Conservation (phyloP, 2,888 invertebrate genomes). For the Aspidiotus destructor region DNA sequence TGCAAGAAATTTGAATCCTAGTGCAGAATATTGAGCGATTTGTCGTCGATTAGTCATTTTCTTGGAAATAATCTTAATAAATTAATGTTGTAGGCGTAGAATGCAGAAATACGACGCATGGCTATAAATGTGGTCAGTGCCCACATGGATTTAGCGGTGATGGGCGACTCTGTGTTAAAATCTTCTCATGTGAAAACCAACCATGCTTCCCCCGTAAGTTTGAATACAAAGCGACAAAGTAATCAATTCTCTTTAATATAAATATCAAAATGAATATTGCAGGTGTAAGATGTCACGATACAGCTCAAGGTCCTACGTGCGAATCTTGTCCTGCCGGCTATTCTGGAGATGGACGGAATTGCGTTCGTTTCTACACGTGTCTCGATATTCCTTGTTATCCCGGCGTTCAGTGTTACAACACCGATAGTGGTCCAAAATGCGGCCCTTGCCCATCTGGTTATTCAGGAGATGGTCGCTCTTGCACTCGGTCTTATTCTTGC, state of each 20-base stretch:
- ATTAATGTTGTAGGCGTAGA: constrained; percentile 49
- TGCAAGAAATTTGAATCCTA: too few relatives aligned
- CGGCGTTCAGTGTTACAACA: constrained; percentile 54
- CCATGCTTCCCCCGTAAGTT: constrained; percentile 42
- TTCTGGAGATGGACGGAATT: constrained; percentile 39
- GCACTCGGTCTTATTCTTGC: constrained; percentile 3
- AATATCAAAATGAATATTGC: constrained; percentile 33
- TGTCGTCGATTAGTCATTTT: too few relatives aligned
- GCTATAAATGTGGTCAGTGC: constrained; percentile 61
- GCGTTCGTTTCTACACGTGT: constrained; percentile 14
- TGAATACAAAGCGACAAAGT: too few relatives aligned
- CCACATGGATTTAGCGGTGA: constrained; percentile 65
- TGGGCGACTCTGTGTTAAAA: constrained; percentile 59
- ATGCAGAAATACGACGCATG: constrained; percentile 49
- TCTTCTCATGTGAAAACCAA: constrained; percentile 54
- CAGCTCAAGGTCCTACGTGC: constrained; percentile 48
- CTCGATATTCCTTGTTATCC: constrained; percentile 26
- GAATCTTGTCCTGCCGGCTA: constrained; percentile 67
- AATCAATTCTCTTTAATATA: too few relatives aligned
- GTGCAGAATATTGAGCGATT: too few relatives aligned
- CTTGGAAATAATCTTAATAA: too few relatives aligned
- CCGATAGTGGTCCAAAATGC: constrained; percentile 48
- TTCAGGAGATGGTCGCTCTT: constrained; percentile 40
- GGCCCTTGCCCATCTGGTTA: constrained; percentile 67
- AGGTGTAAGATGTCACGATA: constrained; percentile 59